phyloP scores from a whole-genome alignment of 2,888 invertebrate genomes.

The Elgonia sp. region DNA sequence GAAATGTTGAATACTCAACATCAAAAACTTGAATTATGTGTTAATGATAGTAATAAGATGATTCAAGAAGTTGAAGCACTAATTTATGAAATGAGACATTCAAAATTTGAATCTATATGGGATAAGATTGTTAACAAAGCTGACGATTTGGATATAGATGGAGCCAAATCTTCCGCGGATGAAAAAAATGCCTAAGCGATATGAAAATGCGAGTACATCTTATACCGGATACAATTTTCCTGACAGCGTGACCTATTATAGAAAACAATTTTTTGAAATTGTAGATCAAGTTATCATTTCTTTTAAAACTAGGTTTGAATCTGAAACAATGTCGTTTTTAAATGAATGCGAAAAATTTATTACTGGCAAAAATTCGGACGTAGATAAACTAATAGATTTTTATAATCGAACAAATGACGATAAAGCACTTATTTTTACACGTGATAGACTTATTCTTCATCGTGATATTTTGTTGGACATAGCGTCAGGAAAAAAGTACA shows the following conservation, averaged over 20 bases:
- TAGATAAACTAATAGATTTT: constrained; percentile 48
- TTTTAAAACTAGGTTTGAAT: too few relatives aligned
- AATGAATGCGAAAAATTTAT: constrained; percentile 60
- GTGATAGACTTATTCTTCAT: constrained; percentile 8
- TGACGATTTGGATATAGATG: constrained; percentile 58
- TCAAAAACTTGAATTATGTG: constrained; percentile 67
- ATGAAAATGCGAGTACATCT: too few relatives aligned
- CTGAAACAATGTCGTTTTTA: constrained; percentile 25
- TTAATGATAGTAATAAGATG: constrained; percentile 42
- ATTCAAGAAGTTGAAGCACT: constrained; percentile 17
- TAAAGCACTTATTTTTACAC: constrained; percentile 2
- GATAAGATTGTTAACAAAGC: constrained; percentile 40
- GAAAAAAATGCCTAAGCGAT: too few relatives aligned
- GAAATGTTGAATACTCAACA: constrained; percentile 67
- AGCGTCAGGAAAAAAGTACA: background rate
- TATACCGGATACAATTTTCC: too few relatives aligned
- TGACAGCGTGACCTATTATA: too few relatives aligned
- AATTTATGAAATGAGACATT: constrained; percentile 36
- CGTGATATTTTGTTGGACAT: constrained; percentile 20
- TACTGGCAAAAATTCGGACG: constrained; percentile 35
- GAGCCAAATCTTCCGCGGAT: constrained; percentile 22
- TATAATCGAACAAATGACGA: constrained; percentile 21
- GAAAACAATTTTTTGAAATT: too few relatives aligned
- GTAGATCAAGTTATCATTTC: too few relatives aligned
- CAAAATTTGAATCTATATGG: constrained; percentile 53